Base-by-base conservation (phyloP, 2,113 vertebrate species). In the Limnothrissa miodon region DNA sequence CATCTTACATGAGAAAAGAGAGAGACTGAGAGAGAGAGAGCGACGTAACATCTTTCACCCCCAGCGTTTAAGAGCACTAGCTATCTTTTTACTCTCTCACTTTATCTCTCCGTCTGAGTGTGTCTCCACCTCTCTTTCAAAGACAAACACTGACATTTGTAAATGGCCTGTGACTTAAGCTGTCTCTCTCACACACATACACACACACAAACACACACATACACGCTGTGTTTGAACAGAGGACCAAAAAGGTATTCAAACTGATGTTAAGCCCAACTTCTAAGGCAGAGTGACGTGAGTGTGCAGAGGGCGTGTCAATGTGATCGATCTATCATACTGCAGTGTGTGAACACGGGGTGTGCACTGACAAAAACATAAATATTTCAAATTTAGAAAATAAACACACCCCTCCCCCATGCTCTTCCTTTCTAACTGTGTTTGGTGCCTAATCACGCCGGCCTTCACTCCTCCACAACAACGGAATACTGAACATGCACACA, bases 171-270 rank as follows among this genome's bases (percentile, higher is more conserved):
- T 70, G 59, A 3, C 88, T 89, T 92, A 92, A 93, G 91, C 90
- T 91, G 90, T 91, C 89, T n/a, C n/a, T n/a, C n/a, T n/a, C n/a
- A n/a, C n/a, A n/a, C n/a, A n/a, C n/a, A n/a, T n/a, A n/a, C n/a
- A n/a, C n/a, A n/a, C n/a, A n/a, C n/a, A n/a, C n/a, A n/a, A n/a
- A n/a, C n/a, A n/a, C n/a, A n/a, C n/a, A 86, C 53, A 36, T 83
- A 82, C 79, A 85, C 88, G 82, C 81, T 89, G 86, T 85, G 87
- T 88, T 89, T 90, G 85, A 87, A 87, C 86, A 88, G 91, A 86
- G 87, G 84, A 82, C 66, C 84, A 91, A 90, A 91, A 87, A 90
- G 85, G 88, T 86, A 85, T 82, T 84, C 80, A 48, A 86, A 84
- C 82, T 84, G 85, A 79, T 80, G 83, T 81, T 85, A 90, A 92